Conservation (phyloP, 2,113 vertebrate genomes). For the Archocentrus centrarchus region DNA sequence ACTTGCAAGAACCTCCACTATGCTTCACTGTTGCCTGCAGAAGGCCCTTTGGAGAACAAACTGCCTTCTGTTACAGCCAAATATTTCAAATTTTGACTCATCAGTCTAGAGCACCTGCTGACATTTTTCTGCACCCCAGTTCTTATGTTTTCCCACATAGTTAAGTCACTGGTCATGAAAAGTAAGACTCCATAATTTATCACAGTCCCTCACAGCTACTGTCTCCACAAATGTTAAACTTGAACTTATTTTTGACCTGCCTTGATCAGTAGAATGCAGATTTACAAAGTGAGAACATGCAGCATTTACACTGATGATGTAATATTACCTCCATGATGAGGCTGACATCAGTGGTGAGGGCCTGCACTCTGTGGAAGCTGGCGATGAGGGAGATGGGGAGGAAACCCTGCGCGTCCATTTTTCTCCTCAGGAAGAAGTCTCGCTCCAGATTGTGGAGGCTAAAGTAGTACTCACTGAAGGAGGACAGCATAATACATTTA, state of each 20-base stretch:
- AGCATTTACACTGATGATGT: background rate
- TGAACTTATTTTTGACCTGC: background rate
- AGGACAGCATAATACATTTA: background rate
- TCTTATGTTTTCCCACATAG: too few species aligned
- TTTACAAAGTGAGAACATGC: background rate
- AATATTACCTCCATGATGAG: conserved; percentile 90
- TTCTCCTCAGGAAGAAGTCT: conserved; percentile 96
- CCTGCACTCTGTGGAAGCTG: conserved; percentile 93
- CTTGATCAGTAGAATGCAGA: background rate
- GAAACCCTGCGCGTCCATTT: conserved; percentile 95
- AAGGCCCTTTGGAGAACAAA: too few species aligned
- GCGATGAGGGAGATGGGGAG: conserved; percentile 94
- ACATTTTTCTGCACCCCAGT: too few species aligned
- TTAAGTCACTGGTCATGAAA: background rate
- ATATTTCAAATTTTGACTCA: too few species aligned
- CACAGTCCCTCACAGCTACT: background rate
- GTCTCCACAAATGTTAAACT: background rate
- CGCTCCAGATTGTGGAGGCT: conserved; percentile 96
- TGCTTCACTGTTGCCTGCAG: too few species aligned
- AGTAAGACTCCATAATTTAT: background rate
- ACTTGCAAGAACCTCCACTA: too few species aligned
- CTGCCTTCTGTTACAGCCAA: too few species aligned
- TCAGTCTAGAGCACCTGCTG: too few species aligned
- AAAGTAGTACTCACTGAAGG: conserved; percentile 95
- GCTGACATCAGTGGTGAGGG: conserved; percentile 89